Percentiles rank a stretch among this genome's conserved stretches.
phyloP scores from a whole-genome alignment of 2,888 invertebrate genomes.

The Entomobrya proxima region DNA sequence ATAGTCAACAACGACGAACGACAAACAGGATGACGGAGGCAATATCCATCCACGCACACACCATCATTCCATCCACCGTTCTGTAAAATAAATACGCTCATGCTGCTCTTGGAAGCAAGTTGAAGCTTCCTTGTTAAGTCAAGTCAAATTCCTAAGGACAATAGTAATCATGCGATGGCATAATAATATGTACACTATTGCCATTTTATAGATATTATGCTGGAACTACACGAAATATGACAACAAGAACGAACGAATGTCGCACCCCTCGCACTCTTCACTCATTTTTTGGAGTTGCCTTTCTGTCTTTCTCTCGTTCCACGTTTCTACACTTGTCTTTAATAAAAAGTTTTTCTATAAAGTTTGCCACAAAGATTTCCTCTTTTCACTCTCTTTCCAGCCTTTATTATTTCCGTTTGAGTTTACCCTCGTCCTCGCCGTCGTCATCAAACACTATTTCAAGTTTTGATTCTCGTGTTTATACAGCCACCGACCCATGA shows the following conservation, averaged over 20 bases:
- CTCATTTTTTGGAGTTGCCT: slow-evolving; percentile 36
- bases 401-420: slow-evolving; percentile 55
- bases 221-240: too few relatives aligned
- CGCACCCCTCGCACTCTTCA: background rate
- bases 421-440: slow-evolving; percentile 31
- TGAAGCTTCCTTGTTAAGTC: slow-evolving; percentile 24
- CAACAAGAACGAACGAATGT: slow-evolving; percentile 6
- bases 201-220: background rate
- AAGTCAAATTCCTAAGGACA: slow-evolving; percentile 26
- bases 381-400: slow-evolving; percentile 53
- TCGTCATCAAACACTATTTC: slow-evolving; percentile 3
- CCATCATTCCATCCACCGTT: slow-evolving; percentile 22
- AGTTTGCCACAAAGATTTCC: slow-evolving; percentile 64
- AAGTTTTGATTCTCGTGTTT: slow-evolving; percentile 1
- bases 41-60: slow-evolving; percentile 5
- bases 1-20: background rate
- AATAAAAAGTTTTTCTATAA: slow-evolving; percentile 46
- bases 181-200: background rate
- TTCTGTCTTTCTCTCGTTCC: background rate
- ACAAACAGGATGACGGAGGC: background rate
- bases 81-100: background rate
- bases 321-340: slow-evolving; percentile 37
- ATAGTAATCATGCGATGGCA: slow-evolving; percentile 5
- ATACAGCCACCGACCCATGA: slow-evolving; percentile 23
- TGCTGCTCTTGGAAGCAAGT: background rate